Conservation (phyloP, 2,888 invertebrate genomes). For the Erebia epiphron region DNA sequence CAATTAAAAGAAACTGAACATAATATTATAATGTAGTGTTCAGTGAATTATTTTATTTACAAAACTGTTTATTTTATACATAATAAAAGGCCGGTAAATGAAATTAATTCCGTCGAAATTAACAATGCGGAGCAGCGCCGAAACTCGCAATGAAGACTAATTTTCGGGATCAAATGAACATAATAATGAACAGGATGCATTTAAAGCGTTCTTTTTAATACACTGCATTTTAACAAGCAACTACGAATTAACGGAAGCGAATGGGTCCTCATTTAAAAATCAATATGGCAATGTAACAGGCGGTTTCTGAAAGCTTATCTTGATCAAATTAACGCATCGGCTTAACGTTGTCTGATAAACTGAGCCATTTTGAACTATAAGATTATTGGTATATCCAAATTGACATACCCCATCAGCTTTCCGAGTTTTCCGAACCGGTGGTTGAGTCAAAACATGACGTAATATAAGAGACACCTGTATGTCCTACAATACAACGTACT, state of each 20-base stretch:
- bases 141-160: constrained; percentile 16
- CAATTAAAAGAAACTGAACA: not conserved
- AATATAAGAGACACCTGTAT: no score
- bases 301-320: not conserved
- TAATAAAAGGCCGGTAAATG: constrained; percentile 18
- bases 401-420: no score
- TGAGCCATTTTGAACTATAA: no score
- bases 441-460: no score
- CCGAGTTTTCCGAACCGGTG: no score
- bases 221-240: constrained; percentile 4
- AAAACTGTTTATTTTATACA: constrained; percentile 21
- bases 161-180: constrained; percentile 20
- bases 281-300: not conserved
- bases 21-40: not conserved
- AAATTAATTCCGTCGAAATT: constrained; percentile 21
- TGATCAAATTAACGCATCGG: not conserved
- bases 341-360: no score
- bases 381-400: no score
- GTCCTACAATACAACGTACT: no score
- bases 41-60: not conserved
- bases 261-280: not conserved
- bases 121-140: constrained; percentile 18
- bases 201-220: constrained; percentile 12
- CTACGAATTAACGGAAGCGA: constrained; percentile 1
- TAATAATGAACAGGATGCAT: constrained; percentile 15